Evolutionary conservation across 2,113 vertebrate genomes (phyloP).

Genomic region (Struthio camelus): DNA sequence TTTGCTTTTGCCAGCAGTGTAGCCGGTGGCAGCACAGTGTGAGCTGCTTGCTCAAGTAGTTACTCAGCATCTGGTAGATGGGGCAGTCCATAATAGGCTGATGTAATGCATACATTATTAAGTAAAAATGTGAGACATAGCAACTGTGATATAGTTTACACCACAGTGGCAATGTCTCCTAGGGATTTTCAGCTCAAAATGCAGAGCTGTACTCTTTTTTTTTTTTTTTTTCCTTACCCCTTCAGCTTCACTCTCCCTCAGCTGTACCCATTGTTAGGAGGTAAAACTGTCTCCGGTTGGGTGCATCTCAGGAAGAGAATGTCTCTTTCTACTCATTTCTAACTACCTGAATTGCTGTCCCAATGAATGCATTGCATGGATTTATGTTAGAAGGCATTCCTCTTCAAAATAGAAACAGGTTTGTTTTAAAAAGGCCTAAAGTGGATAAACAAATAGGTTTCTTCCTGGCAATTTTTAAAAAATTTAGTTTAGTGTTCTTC

Average conservation of each 20-base stretch:
- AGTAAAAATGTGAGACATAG: background rate
- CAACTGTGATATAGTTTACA: background rate
- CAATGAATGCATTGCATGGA: background rate
- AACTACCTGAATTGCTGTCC: background rate
- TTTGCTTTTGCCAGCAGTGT: background rate
- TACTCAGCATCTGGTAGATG: background rate
- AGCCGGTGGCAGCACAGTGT: rapidly evolving
- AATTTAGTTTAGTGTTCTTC: background rate
- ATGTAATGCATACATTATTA: background rate
- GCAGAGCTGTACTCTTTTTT: background rate
- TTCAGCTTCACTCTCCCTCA: background rate
- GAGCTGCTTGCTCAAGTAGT: background rate
- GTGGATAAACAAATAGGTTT: background rate
- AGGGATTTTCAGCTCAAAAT: background rate
- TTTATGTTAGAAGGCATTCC: background rate
- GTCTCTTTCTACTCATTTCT: background rate
- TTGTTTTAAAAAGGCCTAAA: background rate
- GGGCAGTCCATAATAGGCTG: background rate
- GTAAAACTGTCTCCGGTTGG: background rate
- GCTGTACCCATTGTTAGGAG: background rate
- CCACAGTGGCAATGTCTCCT: background rate
- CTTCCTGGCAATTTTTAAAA: background rate
- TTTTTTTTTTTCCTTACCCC: background rate
- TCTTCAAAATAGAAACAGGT: background rate
- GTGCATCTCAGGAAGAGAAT: background rate